Percentiles rank a stretch among this genome's conserved stretches.
These are phyloP conservation scores for Mamestra configurata DNA, from an alignment of 1,140 invertebrate genomes.

Conservation along the genomic window DNA sequence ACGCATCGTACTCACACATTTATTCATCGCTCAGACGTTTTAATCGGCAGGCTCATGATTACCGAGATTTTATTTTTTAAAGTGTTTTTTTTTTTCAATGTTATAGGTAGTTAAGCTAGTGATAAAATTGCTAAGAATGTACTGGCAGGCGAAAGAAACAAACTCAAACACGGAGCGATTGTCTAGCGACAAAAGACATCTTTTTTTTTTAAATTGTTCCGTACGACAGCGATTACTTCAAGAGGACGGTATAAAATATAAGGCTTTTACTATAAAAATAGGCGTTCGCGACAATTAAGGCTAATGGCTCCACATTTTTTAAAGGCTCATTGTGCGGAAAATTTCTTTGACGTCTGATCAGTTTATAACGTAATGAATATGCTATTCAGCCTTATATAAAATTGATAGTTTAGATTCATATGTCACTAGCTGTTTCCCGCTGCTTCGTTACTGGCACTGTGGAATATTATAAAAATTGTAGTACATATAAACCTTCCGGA, in stretches of 20 bases:
- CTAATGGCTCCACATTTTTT: constrained; percentile 58
- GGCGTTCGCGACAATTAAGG: constrained; percentile 55
- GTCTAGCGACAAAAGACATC: neutral
- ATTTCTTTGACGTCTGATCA: constrained; percentile 55
- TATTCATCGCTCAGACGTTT: constrained; percentile 47
- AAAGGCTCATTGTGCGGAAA: constrained; percentile 55
- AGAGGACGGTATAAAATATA: constrained; percentile 47
- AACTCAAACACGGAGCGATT: constrained; percentile 17
- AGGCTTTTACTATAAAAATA: constrained; percentile 52
- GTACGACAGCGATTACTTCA: constrained; percentile 3
- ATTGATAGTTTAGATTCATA: neutral
- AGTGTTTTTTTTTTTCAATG: neutral
- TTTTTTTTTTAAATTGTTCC: constrained; percentile 10
- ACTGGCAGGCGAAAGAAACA: constrained; percentile 15
- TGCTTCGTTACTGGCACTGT: no score
- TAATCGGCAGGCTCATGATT: neutral
- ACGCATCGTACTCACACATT: constrained; percentile 42
- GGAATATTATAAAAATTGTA: no score
- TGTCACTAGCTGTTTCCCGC: no score
- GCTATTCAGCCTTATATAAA: constrained; percentile 3
- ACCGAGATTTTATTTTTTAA: constrained; percentile 32
- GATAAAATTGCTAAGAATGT: no score
- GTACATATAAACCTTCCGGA: no score
- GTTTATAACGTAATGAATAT: constrained; percentile 26
- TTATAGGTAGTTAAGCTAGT: no score